A percentile compares a stretch with the other conserved stretches of the same genome.
Conservation (phyloP, 2,113 vertebrate species). For the Tachycineta bicolor region DNA sequence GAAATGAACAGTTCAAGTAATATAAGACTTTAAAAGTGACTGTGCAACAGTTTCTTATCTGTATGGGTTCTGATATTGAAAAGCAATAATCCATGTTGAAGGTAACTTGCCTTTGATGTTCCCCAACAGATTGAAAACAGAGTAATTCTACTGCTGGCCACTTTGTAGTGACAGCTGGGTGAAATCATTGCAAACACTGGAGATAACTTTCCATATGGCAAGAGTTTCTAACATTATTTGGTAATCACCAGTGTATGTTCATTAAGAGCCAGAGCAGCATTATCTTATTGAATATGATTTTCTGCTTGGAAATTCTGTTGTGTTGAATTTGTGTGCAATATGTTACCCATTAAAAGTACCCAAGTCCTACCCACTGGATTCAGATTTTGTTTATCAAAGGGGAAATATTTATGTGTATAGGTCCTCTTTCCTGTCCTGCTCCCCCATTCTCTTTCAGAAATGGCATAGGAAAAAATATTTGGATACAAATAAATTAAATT, state of each 20-base stretch:
- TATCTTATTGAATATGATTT: background rate
- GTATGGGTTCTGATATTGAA: background rate
- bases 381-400: background rate
- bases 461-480: background rate
- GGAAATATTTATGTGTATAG: background rate
- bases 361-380: background rate
- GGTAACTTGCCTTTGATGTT: constrained; percentile 33
- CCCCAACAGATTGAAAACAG: constrained; percentile 15
- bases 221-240: constrained; percentile 45
- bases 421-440: background rate
- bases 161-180: constrained; percentile 44
- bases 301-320: constrained; percentile 3
- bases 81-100: background rate
- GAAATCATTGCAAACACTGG: constrained; percentile 28
- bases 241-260: constrained; percentile 1
- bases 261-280: background rate
- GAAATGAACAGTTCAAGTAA: background rate
- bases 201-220: constrained; percentile 54
- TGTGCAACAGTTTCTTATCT: background rate
- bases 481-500: background rate
- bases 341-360: background rate
- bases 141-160: constrained; percentile 25
- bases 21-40: background rate
- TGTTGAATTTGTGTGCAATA: background rate
- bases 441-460: background rate